These are phyloP conservation scores for Leucophenga maculata DNA, from an alignment of 2,888 invertebrate genomes.

Conservation along the genomic window DNA sequence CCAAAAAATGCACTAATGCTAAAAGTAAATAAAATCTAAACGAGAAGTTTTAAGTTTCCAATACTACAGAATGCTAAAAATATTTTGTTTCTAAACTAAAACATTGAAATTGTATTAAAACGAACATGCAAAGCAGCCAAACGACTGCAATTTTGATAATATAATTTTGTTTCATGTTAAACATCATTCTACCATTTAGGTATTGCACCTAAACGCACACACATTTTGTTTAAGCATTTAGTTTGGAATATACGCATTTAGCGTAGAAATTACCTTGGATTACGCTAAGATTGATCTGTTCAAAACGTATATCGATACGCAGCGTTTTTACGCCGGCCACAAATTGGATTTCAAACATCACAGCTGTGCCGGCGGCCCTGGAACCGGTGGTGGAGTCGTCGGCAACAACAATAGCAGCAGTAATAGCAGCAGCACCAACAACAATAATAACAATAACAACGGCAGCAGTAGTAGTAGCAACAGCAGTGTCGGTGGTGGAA, in stretches of 20 bases:
- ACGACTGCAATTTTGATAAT: background rate
- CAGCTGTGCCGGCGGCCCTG: slow-evolving; percentile 80
- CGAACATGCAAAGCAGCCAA: too few species aligned
- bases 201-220: too few species aligned
- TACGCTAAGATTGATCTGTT: slow-evolving; percentile 69
- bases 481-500: slow-evolving; percentile 35
- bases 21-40: too few species aligned
- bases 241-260: background rate
- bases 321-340: slow-evolving; percentile 77
- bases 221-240: too few species aligned
- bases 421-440: slow-evolving; percentile 64
- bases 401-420: slow-evolving; percentile 54
- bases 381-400: slow-evolving; percentile 74
- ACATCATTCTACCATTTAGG: slow-evolving; percentile 29
- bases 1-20: too few species aligned
- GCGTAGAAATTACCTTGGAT: slow-evolving; percentile 57
- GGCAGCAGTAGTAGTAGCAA: slow-evolving; percentile 70
- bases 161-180: background rate
- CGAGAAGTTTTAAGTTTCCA: too few species aligned
- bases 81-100: too few species aligned
- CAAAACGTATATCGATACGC: slow-evolving; percentile 72
- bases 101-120: too few species aligned
- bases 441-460: slow-evolving; percentile 73
- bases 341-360: slow-evolving; percentile 90
- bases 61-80: too few species aligned